These are phyloP conservation scores for Ormyrus nitidulus DNA, from an alignment of 2,888 invertebrate genomes.

Conservation along the genomic window DNA sequence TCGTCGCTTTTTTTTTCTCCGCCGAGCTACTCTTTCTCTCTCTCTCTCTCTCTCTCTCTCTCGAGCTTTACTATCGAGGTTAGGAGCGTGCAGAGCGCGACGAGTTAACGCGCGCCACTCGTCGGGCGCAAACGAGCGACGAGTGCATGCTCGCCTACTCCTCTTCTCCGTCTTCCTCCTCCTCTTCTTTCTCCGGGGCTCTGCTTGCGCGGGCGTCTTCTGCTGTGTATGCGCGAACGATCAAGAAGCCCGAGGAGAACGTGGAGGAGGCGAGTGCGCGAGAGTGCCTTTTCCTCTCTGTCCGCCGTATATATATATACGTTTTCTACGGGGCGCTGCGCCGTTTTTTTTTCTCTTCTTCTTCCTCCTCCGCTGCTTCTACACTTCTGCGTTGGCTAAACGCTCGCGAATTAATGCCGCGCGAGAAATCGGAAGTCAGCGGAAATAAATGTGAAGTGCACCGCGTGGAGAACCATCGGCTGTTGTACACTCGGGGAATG, in stretches of 20 bases:
- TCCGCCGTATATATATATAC: no score
- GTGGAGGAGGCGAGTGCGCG: no score
- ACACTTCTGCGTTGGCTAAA: not conserved
- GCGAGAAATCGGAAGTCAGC: not conserved
- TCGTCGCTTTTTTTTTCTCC: conserved; percentile 19
- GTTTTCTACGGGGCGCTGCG: not conserved
- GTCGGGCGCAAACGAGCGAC: no score
- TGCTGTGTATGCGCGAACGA: conserved; percentile 27
- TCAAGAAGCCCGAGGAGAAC: conserved; percentile 29
- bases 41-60: conserved; percentile 13
- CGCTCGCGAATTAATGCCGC: not conserved
- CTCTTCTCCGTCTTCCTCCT: not conserved
- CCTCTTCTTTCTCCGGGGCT: not conserved
- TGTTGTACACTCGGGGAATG: no score
- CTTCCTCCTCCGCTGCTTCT: not conserved
- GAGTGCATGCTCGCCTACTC: no score
- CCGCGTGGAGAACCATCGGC: no score
- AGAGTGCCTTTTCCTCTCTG: no score
- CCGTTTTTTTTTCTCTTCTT: not conserved
- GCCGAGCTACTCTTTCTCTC: conserved; percentile 2
- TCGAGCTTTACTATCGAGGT: not conserved
- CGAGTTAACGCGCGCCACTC: not conserved
- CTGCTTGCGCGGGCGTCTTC: not conserved
- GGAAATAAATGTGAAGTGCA: no score
- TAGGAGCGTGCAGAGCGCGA: not conserved